These are phyloP conservation scores for Microctonus hyperodae DNA, from an alignment of 2,888 invertebrate species.

Conservation along the genomic window DNA sequence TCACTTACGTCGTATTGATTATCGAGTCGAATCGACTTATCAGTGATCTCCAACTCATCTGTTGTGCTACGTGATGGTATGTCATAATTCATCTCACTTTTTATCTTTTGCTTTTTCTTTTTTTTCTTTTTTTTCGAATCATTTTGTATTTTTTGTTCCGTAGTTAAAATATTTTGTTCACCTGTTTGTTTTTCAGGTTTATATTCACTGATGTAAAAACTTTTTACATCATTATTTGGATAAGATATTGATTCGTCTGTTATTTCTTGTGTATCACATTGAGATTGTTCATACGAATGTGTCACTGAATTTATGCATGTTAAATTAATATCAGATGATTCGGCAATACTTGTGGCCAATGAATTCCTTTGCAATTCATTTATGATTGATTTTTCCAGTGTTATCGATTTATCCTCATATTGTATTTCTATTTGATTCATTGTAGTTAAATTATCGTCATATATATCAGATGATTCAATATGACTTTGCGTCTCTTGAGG, in stretches of 20 bases:
- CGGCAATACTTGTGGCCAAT: constrained; percentile 65
- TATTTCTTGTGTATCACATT: constrained; percentile 52
- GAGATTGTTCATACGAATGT: constrained; percentile 65
- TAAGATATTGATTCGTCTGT: constrained; percentile 38
- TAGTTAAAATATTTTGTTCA: constrained; percentile 65
- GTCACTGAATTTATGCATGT: too few relatives aligned
- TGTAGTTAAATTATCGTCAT: constrained; percentile 39
- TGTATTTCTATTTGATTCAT: constrained; percentile 45
- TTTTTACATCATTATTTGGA: constrained; percentile 57
- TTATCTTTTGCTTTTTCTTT: constrained; percentile 64
- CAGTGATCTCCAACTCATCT: constrained; percentile 61
- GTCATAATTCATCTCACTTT: constrained; percentile 66
- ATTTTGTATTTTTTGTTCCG: constrained; percentile 58
- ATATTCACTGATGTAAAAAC: constrained; percentile 67
- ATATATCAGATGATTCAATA: constrained; percentile 42
- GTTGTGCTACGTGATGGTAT: constrained; percentile 53
- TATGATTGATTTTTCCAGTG: constrained; percentile 36
- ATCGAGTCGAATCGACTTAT: constrained; percentile 51
- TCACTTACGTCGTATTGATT: background rate
- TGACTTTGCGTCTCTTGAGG: constrained; percentile 39
- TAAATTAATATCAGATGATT: constrained; percentile 66
- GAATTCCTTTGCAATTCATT: constrained; percentile 46
- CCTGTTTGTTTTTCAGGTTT: constrained; percentile 79
- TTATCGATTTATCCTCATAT: constrained; percentile 43
- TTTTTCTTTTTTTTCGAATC: constrained; percentile 63